These are phyloP conservation scores for Morone chrysops DNA, from an alignment of 2,113 vertebrate species.

Conservation along the genomic window DNA sequence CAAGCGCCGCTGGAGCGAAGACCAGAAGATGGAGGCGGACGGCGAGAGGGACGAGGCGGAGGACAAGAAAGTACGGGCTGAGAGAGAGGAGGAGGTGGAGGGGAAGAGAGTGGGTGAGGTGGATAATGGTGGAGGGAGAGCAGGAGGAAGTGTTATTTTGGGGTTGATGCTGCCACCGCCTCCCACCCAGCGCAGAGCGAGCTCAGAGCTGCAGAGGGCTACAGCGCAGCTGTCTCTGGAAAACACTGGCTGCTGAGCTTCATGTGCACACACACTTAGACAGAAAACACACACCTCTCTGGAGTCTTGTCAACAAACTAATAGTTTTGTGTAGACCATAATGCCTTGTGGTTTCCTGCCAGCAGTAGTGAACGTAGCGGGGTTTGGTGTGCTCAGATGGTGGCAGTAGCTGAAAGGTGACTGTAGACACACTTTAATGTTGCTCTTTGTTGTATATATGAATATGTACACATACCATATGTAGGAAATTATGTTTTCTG, in stretches of 20 bases:
- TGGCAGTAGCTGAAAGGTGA: background rate
- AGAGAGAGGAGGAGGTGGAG: conserved; percentile 74
- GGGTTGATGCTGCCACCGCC: conserved; percentile 73
- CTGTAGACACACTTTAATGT: background rate
- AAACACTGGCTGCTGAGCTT: conserved; percentile 86
- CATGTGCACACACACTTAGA: conserved; percentile 16
- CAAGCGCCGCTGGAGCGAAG: conserved; percentile 94
- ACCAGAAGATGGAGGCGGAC: conserved; percentile 91
- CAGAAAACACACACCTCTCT: conserved; percentile 20
- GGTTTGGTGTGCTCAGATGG: background rate
- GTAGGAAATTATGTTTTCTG: conserved; percentile 22
- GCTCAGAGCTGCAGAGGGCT: conserved; percentile 91
- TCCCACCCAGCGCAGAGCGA: conserved; percentile 83
- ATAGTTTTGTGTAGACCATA: background rate
- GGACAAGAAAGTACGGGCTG: conserved; percentile 88
- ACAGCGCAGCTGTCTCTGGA: conserved; percentile 93
- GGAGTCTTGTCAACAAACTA: background rate
- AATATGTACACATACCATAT: background rate
- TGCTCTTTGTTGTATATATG: background rate
- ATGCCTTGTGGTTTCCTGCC: conserved; percentile 11
- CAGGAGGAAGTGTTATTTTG: conserved; percentile 51
- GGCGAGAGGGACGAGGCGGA: conserved; percentile 82
- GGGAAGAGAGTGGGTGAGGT: conserved; percentile 53
- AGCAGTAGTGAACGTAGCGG: background rate
- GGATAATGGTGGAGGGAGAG: conserved; percentile 47